Evolutionary conservation across 1,140 invertebrate genomes (phyloP).

Genomic region (Planococcus citri): DNA sequence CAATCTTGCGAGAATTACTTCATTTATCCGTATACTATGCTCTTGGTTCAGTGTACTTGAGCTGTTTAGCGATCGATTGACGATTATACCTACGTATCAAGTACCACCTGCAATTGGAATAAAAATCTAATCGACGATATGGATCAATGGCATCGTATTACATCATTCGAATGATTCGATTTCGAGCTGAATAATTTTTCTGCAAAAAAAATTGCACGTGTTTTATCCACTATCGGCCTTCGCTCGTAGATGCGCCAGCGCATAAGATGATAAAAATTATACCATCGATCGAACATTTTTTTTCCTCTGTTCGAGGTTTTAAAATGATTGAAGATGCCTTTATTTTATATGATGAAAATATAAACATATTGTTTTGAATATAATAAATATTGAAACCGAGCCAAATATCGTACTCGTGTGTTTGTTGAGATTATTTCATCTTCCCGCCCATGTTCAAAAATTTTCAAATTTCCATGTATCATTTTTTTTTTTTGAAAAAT

Average conservation of each 20-base stretch:
- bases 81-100: too few species aligned
- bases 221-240: too few species aligned
- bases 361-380: neutral
- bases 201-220: neutral
- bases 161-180: neutral
- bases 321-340: neutral
- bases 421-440: too few species aligned
- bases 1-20: too few species aligned
- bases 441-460: too few species aligned
- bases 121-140: neutral
- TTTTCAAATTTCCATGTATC: too few species aligned
- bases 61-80: neutral
- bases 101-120: neutral
- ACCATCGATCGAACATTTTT: slow-evolving; percentile 2
- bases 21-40: neutral
- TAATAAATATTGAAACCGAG: neutral
- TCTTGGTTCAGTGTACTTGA: neutral
- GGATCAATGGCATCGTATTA: neutral
- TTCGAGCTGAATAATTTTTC: neutral
- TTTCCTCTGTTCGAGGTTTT: neutral
- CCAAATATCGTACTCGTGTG: neutral
- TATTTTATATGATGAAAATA: neutral
- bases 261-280: neutral
- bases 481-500: too few species aligned
- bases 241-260: neutral